Percentiles rank a stretch among this genome's conserved stretches.
Evolutionary conservation across 2,797 vertebrate species (phyloP).

Genomic region (Chaunax sp.): DNA sequence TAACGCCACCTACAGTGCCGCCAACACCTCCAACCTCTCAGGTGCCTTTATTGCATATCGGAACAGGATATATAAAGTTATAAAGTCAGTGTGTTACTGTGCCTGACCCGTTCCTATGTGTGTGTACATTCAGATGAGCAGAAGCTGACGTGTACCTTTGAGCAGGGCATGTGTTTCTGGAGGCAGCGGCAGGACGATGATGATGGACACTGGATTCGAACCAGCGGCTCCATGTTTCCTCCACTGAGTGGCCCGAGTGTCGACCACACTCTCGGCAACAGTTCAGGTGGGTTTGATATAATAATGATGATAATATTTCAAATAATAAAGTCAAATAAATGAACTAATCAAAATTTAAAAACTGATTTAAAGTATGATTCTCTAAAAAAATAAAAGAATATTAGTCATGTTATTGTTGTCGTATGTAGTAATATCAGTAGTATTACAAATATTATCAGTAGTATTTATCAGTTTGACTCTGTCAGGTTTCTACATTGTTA

Average conservation of each 20-base stretch:
- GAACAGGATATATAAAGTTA: too few relatives aligned
- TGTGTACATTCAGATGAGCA: constrained; percentile 72
- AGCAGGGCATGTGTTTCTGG: constrained; percentile 91
- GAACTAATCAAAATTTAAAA: background rate
- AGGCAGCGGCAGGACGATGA: constrained; percentile 82
- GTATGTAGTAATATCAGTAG: background rate
- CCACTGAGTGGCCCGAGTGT: constrained; percentile 83
- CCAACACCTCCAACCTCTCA: constrained; percentile 75
- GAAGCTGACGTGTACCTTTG: constrained; percentile 90
- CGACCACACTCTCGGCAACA: constrained; percentile 91
- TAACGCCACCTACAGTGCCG: constrained; percentile 82
- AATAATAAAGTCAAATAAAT: background rate
- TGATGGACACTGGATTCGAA: constrained; percentile 85
- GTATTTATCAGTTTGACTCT: background rate
- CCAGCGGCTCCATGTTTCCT: constrained; percentile 77
- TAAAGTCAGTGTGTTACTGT: background rate
- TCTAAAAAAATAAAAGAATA: too few relatives aligned
- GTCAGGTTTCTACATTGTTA: constrained; percentile 92
- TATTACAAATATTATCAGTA: background rate
- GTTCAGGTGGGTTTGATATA: constrained; percentile 81
- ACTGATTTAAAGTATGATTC: background rate
- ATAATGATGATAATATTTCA: background rate
- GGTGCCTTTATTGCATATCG: constrained; percentile 68
- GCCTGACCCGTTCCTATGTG: background rate
- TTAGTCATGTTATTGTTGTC: background rate